These are phyloP conservation scores for Drosophila tripunctata DNA, from an alignment of 2,888 invertebrate genomes.

Conservation along the genomic window DNA sequence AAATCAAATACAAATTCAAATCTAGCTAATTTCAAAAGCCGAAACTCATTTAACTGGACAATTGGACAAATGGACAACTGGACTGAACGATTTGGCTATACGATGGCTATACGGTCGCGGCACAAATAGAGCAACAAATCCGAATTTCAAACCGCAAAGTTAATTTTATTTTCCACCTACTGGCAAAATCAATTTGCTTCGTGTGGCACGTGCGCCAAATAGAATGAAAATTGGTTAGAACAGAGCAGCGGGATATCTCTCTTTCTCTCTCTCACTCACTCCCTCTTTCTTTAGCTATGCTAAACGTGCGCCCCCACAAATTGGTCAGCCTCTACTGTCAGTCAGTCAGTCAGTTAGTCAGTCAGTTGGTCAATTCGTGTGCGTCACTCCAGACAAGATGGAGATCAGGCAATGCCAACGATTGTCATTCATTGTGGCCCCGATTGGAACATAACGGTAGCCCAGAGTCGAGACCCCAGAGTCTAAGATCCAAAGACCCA, in stretches of 20 bases:
- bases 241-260: conserved; percentile 7
- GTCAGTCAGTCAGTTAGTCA: conserved; percentile 33
- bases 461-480: conserved; percentile 53
- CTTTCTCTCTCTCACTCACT: background rate
- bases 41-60: conserved; percentile 63
- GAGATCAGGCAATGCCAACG: conserved; percentile 48
- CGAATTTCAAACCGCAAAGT: conserved; percentile 62
- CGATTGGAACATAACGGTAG: conserved; percentile 71
- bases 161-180: conserved; percentile 83
- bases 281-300: background rate
- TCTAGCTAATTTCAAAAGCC: conserved; percentile 77
- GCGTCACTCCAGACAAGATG: conserved; percentile 61
- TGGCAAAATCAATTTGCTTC: conserved; percentile 84
- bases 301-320: conserved; percentile 56
- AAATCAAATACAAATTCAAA: conserved; percentile 79
- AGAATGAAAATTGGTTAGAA: conserved; percentile 70
- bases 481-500: too few relatives aligned
- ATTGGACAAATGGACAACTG: conserved; percentile 12
- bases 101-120: background rate
- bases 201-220: conserved; percentile 84
- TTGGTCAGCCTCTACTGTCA: conserved; percentile 28
- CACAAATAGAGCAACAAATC: conserved; percentile 62
- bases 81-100: conserved; percentile 21
- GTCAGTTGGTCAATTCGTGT: conserved; percentile 67
- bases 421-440: conserved; percentile 67